Evolutionary conservation across 2,888 invertebrate species (phyloP), one percentile per base, ranked within the genome.

Genomic region (Perithous albicinctus): DNA sequence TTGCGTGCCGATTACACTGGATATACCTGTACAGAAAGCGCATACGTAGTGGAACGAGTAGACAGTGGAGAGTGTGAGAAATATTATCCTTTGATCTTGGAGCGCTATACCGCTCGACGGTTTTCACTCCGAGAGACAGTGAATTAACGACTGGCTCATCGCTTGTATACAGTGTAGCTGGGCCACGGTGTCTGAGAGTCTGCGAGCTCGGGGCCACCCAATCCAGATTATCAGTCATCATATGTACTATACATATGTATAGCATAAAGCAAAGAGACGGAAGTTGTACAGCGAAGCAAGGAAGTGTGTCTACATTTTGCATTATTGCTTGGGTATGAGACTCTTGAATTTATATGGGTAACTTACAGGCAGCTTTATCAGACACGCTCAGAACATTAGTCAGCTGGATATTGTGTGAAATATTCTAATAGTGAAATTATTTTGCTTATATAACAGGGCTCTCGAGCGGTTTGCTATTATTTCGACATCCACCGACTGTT

Each of bases 71-170:
- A 84, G 87, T 89, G 88, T 87, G 89, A 90, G 89, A 90, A 90
- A 89, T 90, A 90, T 90, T 90, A 90, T 90, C 89, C 90, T 90
- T 89, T 89, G 89, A 90, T 90, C 90, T 90, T 80, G 86, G 84
- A 83, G 87, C 81, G 78, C 70, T 67, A 12, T 41, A 59, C 41
- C 72, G 46, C 74, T 78, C 78, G 56, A 70, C 87, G 86, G 85
- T 88, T 90, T 89, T 89, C 88, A 89, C 87, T 88, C 86, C 75
- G 70, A 78, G 82, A 78, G 89, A 85, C 89, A 86, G 87, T 89
- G 88, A 90, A 90, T 90, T 89, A 90, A 90, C 89, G 89, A 88
- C 87, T 82, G 80, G 74, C 78, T 82, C 79, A 38, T 78, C 70
- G 64, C 59, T 74, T 70, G 38, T 70, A 66, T 66, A 66, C 38